phyloP scores from a whole-genome alignment of 2,888 invertebrate species.

The Tetramorium bicarinatum region DNA sequence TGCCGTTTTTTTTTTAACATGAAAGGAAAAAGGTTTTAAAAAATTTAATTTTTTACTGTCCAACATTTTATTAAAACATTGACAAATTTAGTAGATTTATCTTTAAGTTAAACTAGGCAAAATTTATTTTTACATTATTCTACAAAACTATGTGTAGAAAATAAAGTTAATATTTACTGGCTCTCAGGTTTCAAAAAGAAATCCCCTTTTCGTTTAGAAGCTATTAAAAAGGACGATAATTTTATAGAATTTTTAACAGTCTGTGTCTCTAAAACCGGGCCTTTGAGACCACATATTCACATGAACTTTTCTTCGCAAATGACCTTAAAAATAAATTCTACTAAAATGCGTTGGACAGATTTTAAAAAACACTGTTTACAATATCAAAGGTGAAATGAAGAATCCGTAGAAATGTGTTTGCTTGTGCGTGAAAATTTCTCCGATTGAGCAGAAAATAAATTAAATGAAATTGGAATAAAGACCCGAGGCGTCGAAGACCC shows the following conservation, averaged over 20 bases:
- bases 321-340: background rate
- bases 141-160: background rate
- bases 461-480: background rate
- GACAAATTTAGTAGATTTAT: too few species aligned
- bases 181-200: background rate
- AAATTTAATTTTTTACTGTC: background rate
- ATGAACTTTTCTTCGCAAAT: background rate
- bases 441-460: background rate
- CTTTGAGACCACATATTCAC: background rate
- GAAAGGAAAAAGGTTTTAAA: background rate
- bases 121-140: background rate
- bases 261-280: background rate
- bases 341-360: background rate
- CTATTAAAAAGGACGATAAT: background rate
- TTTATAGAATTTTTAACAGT: background rate
- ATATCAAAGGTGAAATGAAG: background rate
- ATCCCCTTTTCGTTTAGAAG: background rate
- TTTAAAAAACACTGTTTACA: background rate
- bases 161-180: background rate
- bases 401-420: background rate
- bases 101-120: background rate
- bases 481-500: background rate
- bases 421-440: background rate
- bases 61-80: background rate
- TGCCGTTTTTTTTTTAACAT: background rate